A percentile compares a stretch with the other conserved stretches of the same genome.
Conservation (phyloP, 2,888 invertebrate species). For the Urechis unicinctus region DNA sequence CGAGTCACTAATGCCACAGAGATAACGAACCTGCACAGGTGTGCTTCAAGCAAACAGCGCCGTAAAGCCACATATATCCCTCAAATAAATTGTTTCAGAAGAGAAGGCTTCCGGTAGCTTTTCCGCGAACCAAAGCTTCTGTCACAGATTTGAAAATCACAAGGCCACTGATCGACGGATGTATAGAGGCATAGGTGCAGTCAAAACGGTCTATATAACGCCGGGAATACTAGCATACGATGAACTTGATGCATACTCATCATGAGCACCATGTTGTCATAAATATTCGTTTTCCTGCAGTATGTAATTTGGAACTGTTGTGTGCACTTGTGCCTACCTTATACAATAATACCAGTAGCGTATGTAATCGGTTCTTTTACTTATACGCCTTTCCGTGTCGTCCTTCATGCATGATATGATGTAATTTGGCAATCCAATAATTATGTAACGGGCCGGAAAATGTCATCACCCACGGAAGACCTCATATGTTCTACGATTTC, state of each 20-base stretch:
- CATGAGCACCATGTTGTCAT: constrained; percentile 96
- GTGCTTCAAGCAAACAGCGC: constrained; percentile 84
- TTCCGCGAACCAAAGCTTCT: constrained; percentile 79
- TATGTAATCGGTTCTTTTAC: too few relatives aligned
- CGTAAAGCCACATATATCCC: constrained; percentile 77
- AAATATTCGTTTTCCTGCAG: constrained; percentile 83
- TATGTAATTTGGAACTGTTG: neutral
- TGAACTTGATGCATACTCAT: constrained; percentile 92
- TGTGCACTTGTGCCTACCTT: too few relatives aligned
- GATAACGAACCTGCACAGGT: constrained; percentile 25
- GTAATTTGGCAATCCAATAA: constrained; percentile 65
- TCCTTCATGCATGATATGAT: constrained; percentile 43
- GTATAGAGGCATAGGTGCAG: neutral
- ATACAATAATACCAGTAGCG: too few relatives aligned
- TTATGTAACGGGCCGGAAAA: constrained; percentile 61
- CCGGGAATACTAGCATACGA: constrained; percentile 42
- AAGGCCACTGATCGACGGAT: neutral
- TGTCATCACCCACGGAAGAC: constrained; percentile 5
- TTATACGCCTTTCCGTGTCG: constrained; percentile 72
- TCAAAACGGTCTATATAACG: neutral
- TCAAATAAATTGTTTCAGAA: constrained; percentile 88
- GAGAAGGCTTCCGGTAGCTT: constrained; percentile 84
- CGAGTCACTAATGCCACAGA: too few relatives aligned
- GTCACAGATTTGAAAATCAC: constrained; percentile 56
- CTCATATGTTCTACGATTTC: constrained; percentile 75